Conservation (phyloP, 2,113 vertebrate genomes). For the Nycticryphes semicollaris region DNA sequence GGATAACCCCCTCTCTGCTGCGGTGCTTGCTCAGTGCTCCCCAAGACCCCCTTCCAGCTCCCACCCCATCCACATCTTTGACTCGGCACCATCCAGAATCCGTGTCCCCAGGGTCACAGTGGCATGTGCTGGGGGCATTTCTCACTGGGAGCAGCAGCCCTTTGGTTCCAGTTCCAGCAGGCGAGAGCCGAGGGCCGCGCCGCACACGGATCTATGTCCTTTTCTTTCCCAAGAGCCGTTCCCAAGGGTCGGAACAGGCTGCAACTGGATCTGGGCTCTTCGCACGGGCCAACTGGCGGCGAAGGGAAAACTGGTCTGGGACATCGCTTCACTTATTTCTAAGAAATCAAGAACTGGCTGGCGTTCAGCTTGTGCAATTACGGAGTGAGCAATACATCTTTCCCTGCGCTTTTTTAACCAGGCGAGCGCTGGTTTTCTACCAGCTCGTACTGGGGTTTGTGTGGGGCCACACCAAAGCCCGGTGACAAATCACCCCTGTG, state of each 20-base stretch:
- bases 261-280: constrained; percentile 8
- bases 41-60: not conserved
- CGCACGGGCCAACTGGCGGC: not conserved
- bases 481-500: accelerated
- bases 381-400: not conserved
- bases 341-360: constrained; percentile 34
- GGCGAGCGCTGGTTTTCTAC: not conserved
- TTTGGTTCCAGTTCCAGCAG: not conserved
- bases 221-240: not conserved
- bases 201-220: not conserved
- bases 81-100: accelerated
- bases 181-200: accelerated
- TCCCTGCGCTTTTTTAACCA: not conserved
- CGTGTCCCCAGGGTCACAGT: not conserved
- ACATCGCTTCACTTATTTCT: not conserved
- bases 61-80: accelerated
- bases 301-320: not conserved
- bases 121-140: not conserved
- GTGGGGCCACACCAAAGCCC: not conserved
- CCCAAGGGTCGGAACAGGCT: not conserved
- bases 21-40: not conserved
- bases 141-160: not conserved
- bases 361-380: constrained; percentile 10
- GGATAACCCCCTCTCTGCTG: not conserved
- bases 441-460: not conserved